Evolutionary conservation across 1,140 invertebrate genomes (phyloP).

Genomic region (Teleogryllus occipitalis): DNA sequence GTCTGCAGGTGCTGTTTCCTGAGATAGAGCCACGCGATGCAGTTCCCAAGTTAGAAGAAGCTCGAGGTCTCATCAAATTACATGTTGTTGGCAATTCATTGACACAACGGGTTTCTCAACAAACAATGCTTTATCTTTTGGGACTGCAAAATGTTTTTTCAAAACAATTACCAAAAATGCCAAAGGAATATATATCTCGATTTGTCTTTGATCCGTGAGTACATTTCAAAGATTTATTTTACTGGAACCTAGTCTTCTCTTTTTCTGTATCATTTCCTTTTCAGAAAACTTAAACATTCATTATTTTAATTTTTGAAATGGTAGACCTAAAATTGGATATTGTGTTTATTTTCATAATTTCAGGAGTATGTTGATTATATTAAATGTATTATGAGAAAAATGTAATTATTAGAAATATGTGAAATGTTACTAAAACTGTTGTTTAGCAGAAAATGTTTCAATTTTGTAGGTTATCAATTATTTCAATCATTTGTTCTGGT

Average conservation of each 20-base stretch:
- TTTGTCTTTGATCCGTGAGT: slow-evolving; percentile 94
- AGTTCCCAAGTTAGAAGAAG: slow-evolving; percentile 82
- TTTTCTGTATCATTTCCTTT: too few relatives aligned
- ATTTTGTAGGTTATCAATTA: too few relatives aligned
- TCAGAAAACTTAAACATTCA: too few relatives aligned
- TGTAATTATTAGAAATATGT: too few relatives aligned
- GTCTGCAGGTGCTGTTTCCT: slow-evolving; percentile 56
- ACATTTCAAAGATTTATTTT: slow-evolving; percentile 13
- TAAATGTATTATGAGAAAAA: too few relatives aligned
- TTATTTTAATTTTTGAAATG: too few relatives aligned
- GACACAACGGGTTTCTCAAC: slow-evolving; percentile 73
- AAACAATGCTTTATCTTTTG: slow-evolving; percentile 88
- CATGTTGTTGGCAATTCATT: slow-evolving; percentile 91
- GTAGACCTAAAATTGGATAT: too few relatives aligned
- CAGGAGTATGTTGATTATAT: too few relatives aligned
- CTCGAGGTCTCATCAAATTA: slow-evolving; percentile 81
- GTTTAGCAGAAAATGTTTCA: too few relatives aligned
- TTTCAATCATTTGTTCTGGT: too few relatives aligned
- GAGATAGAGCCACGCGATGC: slow-evolving; percentile 83
- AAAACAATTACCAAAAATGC: slow-evolving; percentile 93
- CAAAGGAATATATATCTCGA: slow-evolving; percentile 94
- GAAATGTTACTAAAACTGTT: too few relatives aligned
- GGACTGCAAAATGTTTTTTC: slow-evolving; percentile 93
- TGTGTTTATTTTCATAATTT: too few relatives aligned
- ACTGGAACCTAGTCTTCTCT: background rate